phyloP scores from a whole-genome alignment of 2,797 vertebrate genomes.

The Rhynchonycteris naso region DNA sequence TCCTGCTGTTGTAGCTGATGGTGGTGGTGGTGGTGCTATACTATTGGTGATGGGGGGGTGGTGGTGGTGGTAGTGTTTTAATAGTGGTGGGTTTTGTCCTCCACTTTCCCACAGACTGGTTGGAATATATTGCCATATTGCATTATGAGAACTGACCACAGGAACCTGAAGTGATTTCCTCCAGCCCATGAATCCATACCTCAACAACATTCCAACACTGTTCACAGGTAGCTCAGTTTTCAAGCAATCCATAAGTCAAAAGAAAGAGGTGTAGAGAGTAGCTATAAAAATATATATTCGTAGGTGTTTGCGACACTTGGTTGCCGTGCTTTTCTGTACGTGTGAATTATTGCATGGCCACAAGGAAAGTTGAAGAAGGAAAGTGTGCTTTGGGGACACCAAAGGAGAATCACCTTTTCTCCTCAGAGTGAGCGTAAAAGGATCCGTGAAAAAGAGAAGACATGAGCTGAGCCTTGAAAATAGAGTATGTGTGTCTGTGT shows the following conservation, averaged over 20 bases:
- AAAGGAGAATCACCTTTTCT: background rate
- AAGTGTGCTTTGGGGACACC: background rate
- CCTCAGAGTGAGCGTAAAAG: background rate
- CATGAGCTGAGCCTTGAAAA: background rate
- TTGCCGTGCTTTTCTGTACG: background rate
- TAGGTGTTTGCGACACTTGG: background rate
- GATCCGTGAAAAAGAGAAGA: background rate
- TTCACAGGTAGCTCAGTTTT: background rate
- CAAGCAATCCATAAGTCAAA: background rate
- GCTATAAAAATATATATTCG: background rate
- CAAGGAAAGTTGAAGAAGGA: background rate
- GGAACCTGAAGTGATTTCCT: background rate
- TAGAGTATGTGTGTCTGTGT: background rate
- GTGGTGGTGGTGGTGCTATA: background rate
- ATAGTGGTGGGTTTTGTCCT: background rate
- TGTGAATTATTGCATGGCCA: background rate
- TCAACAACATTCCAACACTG: background rate
- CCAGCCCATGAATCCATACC: background rate
- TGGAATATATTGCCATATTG: background rate
- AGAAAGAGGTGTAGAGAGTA: background rate
- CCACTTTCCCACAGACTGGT: background rate
- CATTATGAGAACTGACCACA: background rate
- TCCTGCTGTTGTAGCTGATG: background rate
- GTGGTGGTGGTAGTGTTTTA: background rate
- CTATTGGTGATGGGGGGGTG: too few relatives aligned